These are phyloP conservation scores for Atta texana DNA, from an alignment of 1,140 invertebrate genomes.

Conservation along the genomic window DNA sequence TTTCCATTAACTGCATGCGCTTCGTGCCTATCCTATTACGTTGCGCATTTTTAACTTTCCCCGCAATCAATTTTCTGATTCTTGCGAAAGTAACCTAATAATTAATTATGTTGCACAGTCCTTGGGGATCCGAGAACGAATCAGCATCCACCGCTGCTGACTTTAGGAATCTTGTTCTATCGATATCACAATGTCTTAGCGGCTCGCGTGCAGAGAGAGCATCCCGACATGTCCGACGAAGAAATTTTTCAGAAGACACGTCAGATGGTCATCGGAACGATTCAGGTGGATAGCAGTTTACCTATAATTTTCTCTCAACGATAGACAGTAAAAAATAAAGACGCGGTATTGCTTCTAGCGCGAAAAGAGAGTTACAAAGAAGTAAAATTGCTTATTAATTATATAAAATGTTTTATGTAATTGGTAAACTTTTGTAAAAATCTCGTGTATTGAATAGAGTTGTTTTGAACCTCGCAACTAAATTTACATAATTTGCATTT, in stretches of 20 bases:
- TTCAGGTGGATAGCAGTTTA: slow-evolving; percentile 91
- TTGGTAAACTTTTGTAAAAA: background rate
- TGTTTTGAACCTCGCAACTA: background rate
- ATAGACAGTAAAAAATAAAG: background rate
- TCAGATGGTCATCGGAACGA: slow-evolving; percentile 95
- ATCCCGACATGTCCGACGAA: slow-evolving; percentile 97
- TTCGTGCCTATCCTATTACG: slow-evolving; percentile 4
- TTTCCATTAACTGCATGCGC: background rate
- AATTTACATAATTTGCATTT: slow-evolving; percentile 4
- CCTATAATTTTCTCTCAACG: background rate
- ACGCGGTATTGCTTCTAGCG: background rate
- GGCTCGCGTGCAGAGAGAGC: slow-evolving; percentile 90
- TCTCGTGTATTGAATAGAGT: background rate
- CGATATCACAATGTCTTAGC: slow-evolving; percentile 98
- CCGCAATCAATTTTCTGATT: slow-evolving; percentile 45
- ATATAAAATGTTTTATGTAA: slow-evolving; percentile 5
- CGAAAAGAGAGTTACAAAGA: slow-evolving; percentile 5
- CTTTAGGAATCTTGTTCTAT: slow-evolving; percentile 97
- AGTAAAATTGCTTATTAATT: background rate
- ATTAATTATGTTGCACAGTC: slow-evolving; percentile 88
- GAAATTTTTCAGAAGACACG: slow-evolving; percentile 97
- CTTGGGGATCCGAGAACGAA: slow-evolving; percentile 98
- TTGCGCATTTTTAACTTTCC: slow-evolving; percentile 22
- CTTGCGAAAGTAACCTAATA: slow-evolving; percentile 40
- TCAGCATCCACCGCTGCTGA: slow-evolving; percentile 98